These are phyloP conservation scores for Helicorthomorpha holstii DNA, from an alignment of 1,140 invertebrate genomes.

Conservation along the genomic window DNA sequence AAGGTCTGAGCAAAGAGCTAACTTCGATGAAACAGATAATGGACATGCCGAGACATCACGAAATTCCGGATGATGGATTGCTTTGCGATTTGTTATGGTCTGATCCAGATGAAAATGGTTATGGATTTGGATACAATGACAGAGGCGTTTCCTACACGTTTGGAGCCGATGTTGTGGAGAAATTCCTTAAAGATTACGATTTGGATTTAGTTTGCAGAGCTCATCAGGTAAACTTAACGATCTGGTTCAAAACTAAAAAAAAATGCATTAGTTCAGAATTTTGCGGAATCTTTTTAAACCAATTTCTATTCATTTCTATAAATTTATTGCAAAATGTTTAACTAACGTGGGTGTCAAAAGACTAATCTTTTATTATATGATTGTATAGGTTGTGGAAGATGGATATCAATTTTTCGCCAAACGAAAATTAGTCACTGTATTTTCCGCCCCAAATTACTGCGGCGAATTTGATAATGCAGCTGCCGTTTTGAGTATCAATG, in stretches of 20 bases:
- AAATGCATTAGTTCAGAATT: too few relatives aligned
- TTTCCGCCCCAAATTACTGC: slow-evolving; percentile 55
- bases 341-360: too few relatives aligned
- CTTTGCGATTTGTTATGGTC: slow-evolving; percentile 40
- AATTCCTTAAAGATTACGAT: slow-evolving; percentile 32
- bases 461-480: slow-evolving; percentile 64
- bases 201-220: slow-evolving; percentile 39
- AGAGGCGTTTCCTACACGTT: slow-evolving; percentile 28
- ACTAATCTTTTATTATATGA: too few relatives aligned
- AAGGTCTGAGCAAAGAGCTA: not conserved
- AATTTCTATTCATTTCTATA: too few relatives aligned
- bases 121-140: not conserved
- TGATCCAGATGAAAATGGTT: slow-evolving; percentile 23
- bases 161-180: slow-evolving; percentile 25
- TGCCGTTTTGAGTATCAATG: slow-evolving; percentile 13
- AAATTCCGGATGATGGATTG: slow-evolving; percentile 77
- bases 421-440: slow-evolving; percentile 8
- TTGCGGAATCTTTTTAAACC: too few relatives aligned
- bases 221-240: slow-evolving; percentile 39
- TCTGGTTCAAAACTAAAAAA: too few relatives aligned
- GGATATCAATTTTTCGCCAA: slow-evolving; percentile 19
- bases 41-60: slow-evolving; percentile 29
- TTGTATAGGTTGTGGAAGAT: slow-evolving; percentile 20
- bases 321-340: too few relatives aligned
- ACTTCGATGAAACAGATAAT: slow-evolving; percentile 37